These are phyloP conservation scores for Pinna nobilis DNA, from an alignment of 1,140 invertebrate genomes.

Conservation along the genomic window DNA sequence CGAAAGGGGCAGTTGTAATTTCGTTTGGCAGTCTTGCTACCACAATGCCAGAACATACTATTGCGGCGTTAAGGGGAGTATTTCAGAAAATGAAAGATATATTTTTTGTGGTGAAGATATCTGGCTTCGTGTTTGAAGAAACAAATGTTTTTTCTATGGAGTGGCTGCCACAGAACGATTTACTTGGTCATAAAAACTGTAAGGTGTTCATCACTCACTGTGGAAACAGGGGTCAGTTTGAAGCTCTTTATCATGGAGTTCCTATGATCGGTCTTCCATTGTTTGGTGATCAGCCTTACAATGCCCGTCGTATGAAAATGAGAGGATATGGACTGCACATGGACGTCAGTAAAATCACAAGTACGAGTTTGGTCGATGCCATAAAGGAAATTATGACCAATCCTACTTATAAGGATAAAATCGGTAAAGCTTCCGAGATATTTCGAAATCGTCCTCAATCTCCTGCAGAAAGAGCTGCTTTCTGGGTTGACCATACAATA, in stretches of 20 bases:
- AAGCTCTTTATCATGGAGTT: constrained; percentile 56
- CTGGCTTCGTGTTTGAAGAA: constrained; percentile 11
- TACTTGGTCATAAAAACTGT: constrained; percentile 77
- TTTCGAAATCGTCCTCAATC: constrained; percentile 46
- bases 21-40: constrained; percentile 49
- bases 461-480: constrained; percentile 46
- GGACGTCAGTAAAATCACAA: constrained; percentile 26
- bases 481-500: constrained; percentile 61
- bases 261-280: constrained; percentile 81
- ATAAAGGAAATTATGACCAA: constrained; percentile 47
- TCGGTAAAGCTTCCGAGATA: constrained; percentile 52
- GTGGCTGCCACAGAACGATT: constrained; percentile 60
- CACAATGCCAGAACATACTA: constrained; percentile 19
- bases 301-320: constrained; percentile 53
- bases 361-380: constrained; percentile 20
- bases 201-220: constrained; percentile 59
- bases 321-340: constrained; percentile 45
- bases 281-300: constrained; percentile 80
- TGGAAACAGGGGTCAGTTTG: constrained; percentile 53
- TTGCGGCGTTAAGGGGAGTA: constrained; percentile 23
- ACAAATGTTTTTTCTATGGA: constrained; percentile 40
- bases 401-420: constrained; percentile 43
- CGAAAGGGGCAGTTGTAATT: constrained; percentile 48
- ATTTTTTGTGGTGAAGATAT: constrained; percentile 36
- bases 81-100: constrained; percentile 31